Conservation (phyloP, 2,797 vertebrate genomes). For the Helostoma temminkii region DNA sequence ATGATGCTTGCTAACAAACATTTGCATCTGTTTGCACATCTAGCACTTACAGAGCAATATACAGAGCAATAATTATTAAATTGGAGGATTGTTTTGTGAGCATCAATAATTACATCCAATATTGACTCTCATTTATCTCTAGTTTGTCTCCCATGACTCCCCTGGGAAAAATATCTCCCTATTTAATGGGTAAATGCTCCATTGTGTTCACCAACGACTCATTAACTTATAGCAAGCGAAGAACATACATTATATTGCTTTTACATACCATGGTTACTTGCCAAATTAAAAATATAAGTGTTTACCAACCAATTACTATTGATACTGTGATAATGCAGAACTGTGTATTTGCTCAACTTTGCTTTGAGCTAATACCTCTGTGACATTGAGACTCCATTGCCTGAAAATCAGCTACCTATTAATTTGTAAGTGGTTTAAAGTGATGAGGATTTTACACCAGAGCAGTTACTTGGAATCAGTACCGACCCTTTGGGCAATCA, state of each 20-base stretch:
- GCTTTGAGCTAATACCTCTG: too few species aligned
- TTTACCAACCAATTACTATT: too few species aligned
- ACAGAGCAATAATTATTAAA: neutral
- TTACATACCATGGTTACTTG: too few species aligned
- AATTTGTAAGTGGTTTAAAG: neutral
- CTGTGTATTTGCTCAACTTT: too few species aligned
- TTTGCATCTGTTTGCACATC: neutral
- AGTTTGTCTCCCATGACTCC: neutral
- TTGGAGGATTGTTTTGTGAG: neutral
- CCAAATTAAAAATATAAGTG: too few species aligned
- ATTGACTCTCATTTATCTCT: neutral
- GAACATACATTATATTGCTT: too few species aligned
- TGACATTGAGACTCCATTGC: too few species aligned
- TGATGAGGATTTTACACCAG: neutral
- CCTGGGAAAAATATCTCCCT: neutral
- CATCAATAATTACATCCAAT: neutral
- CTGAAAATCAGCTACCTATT: neutral
- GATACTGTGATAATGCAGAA: too few species aligned
- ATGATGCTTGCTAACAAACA: neutral
- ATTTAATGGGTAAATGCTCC: neutral
- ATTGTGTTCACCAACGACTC: too few species aligned
- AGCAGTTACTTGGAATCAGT: neutral
- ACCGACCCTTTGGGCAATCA: neutral
- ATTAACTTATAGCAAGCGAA: too few species aligned
- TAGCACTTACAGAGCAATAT: neutral